Evolutionary conservation across 1,140 invertebrate species (phyloP), one percentile per base, ranked within the genome.

Genomic region (Drosophila littoralis): DNA sequence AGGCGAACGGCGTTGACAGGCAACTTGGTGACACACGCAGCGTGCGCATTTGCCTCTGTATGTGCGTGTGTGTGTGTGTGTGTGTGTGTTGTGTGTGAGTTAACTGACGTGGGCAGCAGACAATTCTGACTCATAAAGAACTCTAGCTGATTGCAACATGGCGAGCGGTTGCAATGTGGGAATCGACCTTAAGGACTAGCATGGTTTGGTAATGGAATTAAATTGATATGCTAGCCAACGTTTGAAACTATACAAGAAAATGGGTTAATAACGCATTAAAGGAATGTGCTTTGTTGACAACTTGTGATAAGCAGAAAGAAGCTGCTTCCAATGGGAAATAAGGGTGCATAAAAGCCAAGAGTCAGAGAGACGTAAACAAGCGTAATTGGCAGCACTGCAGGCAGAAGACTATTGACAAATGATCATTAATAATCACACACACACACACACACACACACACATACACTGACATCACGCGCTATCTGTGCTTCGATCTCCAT

Each of bases 1-100:
- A 75, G 70, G 70, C 69, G 75, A 78, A 48, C 57, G 40, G 54
- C 59, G 79, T 57, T 81, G 74, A 81, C 78, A 77, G 51, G 36
- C 38, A 28, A 61, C 48, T 54, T 81, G 17, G 40, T 33, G 54
- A 59, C 58, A 60, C 13, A 65, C 17, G 22, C 40, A 54, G 12
- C 57, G 52, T 46, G 35, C 59, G 35, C 40, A 45, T 71, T 13
- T 40, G 33, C 35, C 36, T 35, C 51, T 50, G 60, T 38, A 36
- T 35, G 57, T 33, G 15, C 35, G 17, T 38, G 45, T 35, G 57
- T 33, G 15, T 40, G 17, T 15, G 32, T 61, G 28, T 43, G 38
- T 43, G 55, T 32, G 17, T 15, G 46, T 51, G 13, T 22, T 22
- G 17, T 22, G 15, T 54, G 12, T 15, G 59, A n/a, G n/a, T 10